Evolutionary conservation across 2,888 invertebrate species (phyloP), one percentile per base, ranked within the genome.

Genomic region (Caenorhabditis sp.): DNA sequence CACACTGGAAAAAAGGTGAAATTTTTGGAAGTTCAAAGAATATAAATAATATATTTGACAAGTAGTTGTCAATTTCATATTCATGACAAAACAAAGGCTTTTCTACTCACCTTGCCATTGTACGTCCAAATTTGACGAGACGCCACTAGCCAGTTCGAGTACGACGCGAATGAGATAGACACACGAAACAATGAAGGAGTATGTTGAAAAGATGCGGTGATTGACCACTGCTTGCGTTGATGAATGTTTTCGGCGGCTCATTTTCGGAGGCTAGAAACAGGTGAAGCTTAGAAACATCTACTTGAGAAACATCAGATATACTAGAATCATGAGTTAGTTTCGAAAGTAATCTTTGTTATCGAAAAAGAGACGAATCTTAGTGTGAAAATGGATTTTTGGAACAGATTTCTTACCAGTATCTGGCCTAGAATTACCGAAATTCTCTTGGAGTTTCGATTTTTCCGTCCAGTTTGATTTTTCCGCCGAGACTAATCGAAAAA

Each of bases 141-240:
- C 36, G 17, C 61, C 57, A 2, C 64, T 54, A 3, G 58, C 67
- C 36, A 72, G 17, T 31, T 72, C 72, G 50, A 72, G 68, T 8
- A 65, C 65, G 27, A 72, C 60, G 0, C 72, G 64, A 27, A 72
- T 54, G 68, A 72, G 62, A 51, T 68, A 72, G 19, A 72, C 55
- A 23, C 68, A 72, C 6, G 72, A 67, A 17, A 72, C 64, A 12
- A 59, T 68, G n/a, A 72, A 31, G 0, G 72, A 72, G 27, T 72
- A 72, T 23, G 61, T 31, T 0, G 72, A 67, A 10, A 72, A 72
- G 8, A 72, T 65, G n/a, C 64, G 66, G 54, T 71, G 71, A 19
- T 71, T 60, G 0, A 71, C 59, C 8, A 57, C 2, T 43, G 43
- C 14, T 43, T 17, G 43, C 6, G 43, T 3, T 17, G 19, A 3